Evolutionary conservation across 2,888 invertebrate genomes (phyloP).

Genomic region (Cryptus armator): DNA sequence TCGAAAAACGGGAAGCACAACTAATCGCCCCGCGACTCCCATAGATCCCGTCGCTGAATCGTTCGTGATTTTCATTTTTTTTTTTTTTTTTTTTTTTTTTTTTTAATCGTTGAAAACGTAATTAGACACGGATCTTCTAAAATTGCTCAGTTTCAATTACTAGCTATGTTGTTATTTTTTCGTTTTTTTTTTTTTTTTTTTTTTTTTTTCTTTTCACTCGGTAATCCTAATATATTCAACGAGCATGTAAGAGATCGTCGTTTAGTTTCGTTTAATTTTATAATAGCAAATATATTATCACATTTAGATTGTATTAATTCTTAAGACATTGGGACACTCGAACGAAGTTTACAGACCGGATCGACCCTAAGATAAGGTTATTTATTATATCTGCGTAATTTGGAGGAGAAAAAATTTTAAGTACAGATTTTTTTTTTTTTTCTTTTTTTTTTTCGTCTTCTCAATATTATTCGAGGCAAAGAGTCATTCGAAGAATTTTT

Average conservation of each 20-base stretch:
- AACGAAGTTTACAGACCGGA: constrained; percentile 24
- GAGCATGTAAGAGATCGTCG: constrained; percentile 73
- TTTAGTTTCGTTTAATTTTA: constrained; percentile 74
- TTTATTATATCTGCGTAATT: constrained; percentile 41
- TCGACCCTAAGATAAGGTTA: constrained; percentile 65
- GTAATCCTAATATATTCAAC: constrained; percentile 60
- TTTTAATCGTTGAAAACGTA: constrained; percentile 42
- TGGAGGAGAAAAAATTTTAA: not conserved
- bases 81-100: constrained; percentile 12
- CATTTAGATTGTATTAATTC: constrained; percentile 85
- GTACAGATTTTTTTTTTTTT: not conserved
- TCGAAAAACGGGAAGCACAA: constrained; percentile 41
- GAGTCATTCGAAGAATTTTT: not conserved
- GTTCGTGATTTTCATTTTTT: constrained; percentile 25
- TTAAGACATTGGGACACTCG: constrained; percentile 78
- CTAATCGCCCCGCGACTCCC: constrained; percentile 56
- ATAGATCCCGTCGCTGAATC: constrained; percentile 31
- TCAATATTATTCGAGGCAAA: not conserved
- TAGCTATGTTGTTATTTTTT: constrained; percentile 18
- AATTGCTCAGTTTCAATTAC: constrained; percentile 65
- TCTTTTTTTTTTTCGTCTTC: not conserved
- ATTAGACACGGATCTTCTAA: constrained; percentile 67
- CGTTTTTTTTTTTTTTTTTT: constrained; percentile 7
- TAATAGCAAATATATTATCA: constrained; percentile 85
- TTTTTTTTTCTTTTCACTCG: constrained; percentile 55